phyloP scores from a whole-genome alignment of 2,113 vertebrate species.

The Ctenodactylus gundi region DNA sequence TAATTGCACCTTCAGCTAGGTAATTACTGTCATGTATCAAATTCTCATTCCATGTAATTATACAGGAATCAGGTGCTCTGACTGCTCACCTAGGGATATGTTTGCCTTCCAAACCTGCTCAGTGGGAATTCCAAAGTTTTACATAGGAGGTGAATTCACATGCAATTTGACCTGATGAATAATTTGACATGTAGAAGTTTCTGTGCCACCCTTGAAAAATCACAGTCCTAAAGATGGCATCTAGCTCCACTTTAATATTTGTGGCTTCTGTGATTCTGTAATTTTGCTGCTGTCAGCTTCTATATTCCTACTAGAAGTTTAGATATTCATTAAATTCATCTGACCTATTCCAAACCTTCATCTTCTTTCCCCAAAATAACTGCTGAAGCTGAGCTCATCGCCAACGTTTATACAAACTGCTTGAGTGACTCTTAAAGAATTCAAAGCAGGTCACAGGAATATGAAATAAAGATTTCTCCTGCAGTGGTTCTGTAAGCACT shows the following conservation, averaged over 20 bases:
- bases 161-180: constrained; percentile 68
- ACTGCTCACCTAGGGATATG: constrained; percentile 69
- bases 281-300: constrained; percentile 59
- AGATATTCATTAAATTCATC: constrained; percentile 76
- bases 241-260: constrained; percentile 53
- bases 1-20: constrained; percentile 81
- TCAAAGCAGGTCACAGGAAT: neutral
- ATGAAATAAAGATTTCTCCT: constrained; percentile 68
- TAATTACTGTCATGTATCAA: constrained; percentile 82
- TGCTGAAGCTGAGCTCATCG: constrained; percentile 52
- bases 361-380: constrained; percentile 58
- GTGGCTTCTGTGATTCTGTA: constrained; percentile 59
- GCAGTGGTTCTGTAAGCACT: constrained; percentile 28
- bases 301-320: constrained; percentile 54
- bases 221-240: constrained; percentile 54
- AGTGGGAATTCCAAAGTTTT: constrained; percentile 75
- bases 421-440: constrained; percentile 60
- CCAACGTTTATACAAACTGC: constrained; percentile 72
- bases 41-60: constrained; percentile 81
- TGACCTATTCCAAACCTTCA: constrained; percentile 40
- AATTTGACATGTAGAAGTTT: constrained; percentile 59
- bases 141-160: constrained; percentile 68
- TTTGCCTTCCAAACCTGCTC: constrained; percentile 74
- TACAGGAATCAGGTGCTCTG: constrained; percentile 77
- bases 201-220: constrained; percentile 47